Evolutionary conservation across 2,113 vertebrate genomes (phyloP).

Genomic region (Cervus canadensis): DNA sequence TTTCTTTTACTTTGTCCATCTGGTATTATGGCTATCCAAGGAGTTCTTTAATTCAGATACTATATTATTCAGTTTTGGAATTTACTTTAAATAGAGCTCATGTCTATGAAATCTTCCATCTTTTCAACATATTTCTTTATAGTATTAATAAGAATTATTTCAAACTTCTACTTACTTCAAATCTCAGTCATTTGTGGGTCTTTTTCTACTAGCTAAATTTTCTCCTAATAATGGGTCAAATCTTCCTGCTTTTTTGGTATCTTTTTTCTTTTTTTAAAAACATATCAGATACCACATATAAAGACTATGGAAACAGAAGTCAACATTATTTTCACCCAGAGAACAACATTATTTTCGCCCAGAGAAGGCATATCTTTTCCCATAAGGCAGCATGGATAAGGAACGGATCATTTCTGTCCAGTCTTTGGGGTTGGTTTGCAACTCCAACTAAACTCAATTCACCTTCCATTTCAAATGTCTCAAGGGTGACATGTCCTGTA

Average conservation of each 20-base stretch:
- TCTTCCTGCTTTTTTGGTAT: background rate
- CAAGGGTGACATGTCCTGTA: background rate
- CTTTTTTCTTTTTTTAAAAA: background rate
- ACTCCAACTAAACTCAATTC: background rate
- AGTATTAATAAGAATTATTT: background rate
- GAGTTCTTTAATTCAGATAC: background rate
- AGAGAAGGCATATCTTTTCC: background rate
- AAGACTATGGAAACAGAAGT: background rate
- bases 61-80: background rate
- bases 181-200: background rate
- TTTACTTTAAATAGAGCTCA: background rate
- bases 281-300: background rate
- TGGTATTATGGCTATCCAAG: background rate
- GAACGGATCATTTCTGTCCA: background rate
- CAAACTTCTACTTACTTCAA: background rate
- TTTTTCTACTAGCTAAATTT: background rate
- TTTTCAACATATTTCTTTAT: background rate
- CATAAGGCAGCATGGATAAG: background rate
- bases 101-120: background rate
- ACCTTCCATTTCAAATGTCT: background rate
- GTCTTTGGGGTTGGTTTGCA: background rate
- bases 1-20: background rate
- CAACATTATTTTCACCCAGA: background rate
- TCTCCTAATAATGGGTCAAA: background rate
- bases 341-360: background rate